Evolutionary conservation across 2,113 vertebrate genomes (phyloP).

Genomic region (Lamprotornis superbus): DNA sequence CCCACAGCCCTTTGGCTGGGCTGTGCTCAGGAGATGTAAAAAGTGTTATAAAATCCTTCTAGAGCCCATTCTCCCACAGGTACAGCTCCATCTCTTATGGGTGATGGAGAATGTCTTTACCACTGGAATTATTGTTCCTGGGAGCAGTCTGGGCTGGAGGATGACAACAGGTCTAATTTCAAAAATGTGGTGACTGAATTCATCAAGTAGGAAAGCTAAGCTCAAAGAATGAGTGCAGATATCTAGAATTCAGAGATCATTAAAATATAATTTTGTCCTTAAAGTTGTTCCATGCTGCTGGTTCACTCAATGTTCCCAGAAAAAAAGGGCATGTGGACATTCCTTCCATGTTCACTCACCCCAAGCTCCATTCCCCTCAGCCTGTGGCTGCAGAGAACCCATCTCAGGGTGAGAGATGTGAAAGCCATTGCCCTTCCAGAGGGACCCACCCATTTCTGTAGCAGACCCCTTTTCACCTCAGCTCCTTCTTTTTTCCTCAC

Average conservation of each 20-base stretch:
- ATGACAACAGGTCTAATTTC: background rate
- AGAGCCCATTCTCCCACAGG: background rate
- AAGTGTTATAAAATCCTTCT: background rate
- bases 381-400: background rate
- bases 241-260: background rate
- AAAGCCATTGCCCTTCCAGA: background rate
- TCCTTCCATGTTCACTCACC: background rate
- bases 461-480: background rate
- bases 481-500: background rate
- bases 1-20: background rate
- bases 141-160: background rate
- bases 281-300: background rate
- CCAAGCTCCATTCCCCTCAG: too few relatives aligned
- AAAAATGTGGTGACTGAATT: background rate
- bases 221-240: background rate
- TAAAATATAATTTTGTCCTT: background rate
- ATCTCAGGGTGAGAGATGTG: background rate
- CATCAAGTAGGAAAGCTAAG: background rate
- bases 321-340: background rate
- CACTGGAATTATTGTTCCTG: background rate
- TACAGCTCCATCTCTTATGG: rapidly evolving
- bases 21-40: background rate
- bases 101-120: background rate
- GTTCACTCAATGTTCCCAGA: background rate
- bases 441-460: background rate